Evolutionary conservation across 1,140 invertebrate genomes (phyloP), one percentile per base, ranked within the genome.

Genomic region (Drosophila varians): DNA sequence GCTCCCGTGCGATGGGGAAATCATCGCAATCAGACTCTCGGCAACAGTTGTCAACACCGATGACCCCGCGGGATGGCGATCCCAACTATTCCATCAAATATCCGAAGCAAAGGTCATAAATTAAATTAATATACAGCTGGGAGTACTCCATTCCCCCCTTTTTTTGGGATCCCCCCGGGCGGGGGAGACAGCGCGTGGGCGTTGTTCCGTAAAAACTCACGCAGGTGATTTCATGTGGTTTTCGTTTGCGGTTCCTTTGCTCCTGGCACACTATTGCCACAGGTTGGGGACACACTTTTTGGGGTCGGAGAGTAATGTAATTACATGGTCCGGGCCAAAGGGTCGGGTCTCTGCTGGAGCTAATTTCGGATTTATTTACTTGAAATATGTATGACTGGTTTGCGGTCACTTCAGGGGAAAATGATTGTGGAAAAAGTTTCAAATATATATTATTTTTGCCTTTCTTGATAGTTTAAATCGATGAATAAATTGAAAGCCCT

Each of bases 71-170:
- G 18, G 12, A n/a, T 18, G 14, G 21, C 14, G 34, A 69, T 68
- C 55, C 55, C 26, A 82, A 74, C 73, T 76, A 76, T 64, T 64
- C 42, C 77, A 73, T 79, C 36, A 78, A 78, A 65, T 74, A 51
- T 48, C 42, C 51, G 36, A 38, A 38, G 34, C 23, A 14, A 19
- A 54, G 43, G 64, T 74, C 58, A 71, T 79, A 75, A 79, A 79
- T 79, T 61, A 61, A 71, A 57, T 66, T 46, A 8, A 31, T 34
- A 48, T 55, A 19, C 31, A 19, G 45, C 31, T 12, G 25, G 36
- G 34, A 1, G 36, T 3, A 12, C 12, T 23, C 7, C 25, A 9
- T 8, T 19, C 14, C 36, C 36, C 14, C 11, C 36, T 12, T 14
- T 38, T 38, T 14, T 16, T 4, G 14, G 14, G 4, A 4, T 2